Conservation (phyloP, 2,113 vertebrate genomes). For the Sterrhoptilus dennistouni region DNA sequence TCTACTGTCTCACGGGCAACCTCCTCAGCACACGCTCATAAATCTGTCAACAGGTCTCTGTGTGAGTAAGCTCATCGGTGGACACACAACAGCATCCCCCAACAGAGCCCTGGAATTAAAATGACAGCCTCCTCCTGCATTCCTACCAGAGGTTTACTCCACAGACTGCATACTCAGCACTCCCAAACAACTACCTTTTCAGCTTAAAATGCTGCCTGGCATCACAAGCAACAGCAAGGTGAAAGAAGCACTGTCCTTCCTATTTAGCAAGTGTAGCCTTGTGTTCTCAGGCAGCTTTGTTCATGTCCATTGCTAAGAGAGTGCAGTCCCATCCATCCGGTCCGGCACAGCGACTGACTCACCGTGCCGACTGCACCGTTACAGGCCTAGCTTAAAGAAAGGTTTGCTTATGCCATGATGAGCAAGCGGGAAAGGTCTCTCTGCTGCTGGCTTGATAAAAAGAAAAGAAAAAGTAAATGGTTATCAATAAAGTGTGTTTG, state of each 20-base stretch:
- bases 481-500: slow-evolving; percentile 30
- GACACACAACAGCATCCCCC: neutral
- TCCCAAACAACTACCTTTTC: neutral
- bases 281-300: neutral
- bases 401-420: neutral
- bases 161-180: neutral
- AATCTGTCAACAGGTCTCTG: neutral
- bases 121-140: neutral
- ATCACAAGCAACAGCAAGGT: neutral
- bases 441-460: slow-evolving; percentile 39
- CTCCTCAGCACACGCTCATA: neutral
- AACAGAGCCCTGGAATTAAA: neutral
- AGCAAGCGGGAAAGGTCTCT: slow-evolving; percentile 42
- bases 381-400: neutral
- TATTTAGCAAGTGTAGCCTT: neutral
- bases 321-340: neutral
- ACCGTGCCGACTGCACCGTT: rapidly evolving
- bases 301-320: neutral
- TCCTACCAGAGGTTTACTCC: neutral
- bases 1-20: neutral
- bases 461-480: slow-evolving; percentile 45
- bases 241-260: neutral
- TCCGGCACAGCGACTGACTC: rapidly evolving
- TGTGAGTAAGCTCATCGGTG: neutral
- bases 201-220: neutral